A percentile compares a stretch with the other conserved stretches of the same genome.
These are phyloP conservation scores for Callinectes sapidus DNA, from an alignment of 2,888 invertebrate genomes.

Conservation along the genomic window DNA sequence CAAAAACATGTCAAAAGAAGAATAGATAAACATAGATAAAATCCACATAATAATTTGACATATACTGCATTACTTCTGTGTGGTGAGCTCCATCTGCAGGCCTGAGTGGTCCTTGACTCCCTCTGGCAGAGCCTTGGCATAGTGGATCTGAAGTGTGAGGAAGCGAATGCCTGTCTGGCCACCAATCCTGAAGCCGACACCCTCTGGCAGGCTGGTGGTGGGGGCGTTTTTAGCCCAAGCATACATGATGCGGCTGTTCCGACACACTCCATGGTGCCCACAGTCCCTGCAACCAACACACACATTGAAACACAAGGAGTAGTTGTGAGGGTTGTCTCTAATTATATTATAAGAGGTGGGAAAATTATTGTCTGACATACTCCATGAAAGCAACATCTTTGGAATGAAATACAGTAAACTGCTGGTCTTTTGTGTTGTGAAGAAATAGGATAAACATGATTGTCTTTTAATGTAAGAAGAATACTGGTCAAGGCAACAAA, in stretches of 20 bases:
- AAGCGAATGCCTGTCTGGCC: constrained; percentile 77
- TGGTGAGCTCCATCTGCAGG: constrained; percentile 70
- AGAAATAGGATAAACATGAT: too few relatives aligned
- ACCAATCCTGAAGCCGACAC: constrained; percentile 80
- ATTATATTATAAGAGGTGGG: too few relatives aligned
- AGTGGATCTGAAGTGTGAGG: constrained; percentile 79
- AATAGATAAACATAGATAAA: too few relatives aligned
- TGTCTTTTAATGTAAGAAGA: neutral
- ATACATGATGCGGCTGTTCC: constrained; percentile 78
- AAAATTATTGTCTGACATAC: too few relatives aligned
- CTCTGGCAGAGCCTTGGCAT: constrained; percentile 76
- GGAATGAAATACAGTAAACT: too few relatives aligned
- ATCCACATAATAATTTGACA: neutral
- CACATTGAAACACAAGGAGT: neutral
- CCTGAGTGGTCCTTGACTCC: constrained; percentile 70
- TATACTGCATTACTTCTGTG: constrained; percentile 27
- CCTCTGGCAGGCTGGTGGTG: constrained; percentile 78
- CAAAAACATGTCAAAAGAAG: neutral
- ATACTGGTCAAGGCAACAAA: neutral
- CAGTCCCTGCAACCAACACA: constrained; percentile 77
- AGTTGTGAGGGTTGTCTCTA: too few relatives aligned
- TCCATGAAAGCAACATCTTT: too few relatives aligned
- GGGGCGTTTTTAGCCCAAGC: constrained; percentile 82
- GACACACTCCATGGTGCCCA: constrained; percentile 77
- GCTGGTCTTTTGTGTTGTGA: too few relatives aligned